Percentiles rank a stretch among this genome's conserved stretches.
Conservation (phyloP, 2,888 invertebrate species). For the Phlogophora meticulosa region DNA sequence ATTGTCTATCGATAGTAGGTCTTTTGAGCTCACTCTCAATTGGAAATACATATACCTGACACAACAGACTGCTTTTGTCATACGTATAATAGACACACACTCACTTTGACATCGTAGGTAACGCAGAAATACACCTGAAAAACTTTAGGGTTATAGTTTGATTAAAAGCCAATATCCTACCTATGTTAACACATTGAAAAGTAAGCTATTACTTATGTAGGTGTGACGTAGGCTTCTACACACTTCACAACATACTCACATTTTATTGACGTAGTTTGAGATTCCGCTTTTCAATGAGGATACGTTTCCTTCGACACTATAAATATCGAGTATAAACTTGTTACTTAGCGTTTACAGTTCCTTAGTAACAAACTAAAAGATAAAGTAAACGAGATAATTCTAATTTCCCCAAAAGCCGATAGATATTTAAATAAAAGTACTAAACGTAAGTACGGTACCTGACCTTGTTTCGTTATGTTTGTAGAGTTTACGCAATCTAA, state of each 20-base stretch:
- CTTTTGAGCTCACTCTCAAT: constrained; percentile 40
- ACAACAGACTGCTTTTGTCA: constrained; percentile 48
- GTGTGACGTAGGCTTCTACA: too few species aligned
- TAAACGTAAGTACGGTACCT: constrained; percentile 25
- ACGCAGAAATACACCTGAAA: constrained; percentile 18
- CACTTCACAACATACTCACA: background rate
- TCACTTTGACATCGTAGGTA: constrained; percentile 26
- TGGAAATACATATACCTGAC: constrained; percentile 8
- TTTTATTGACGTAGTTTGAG: background rate
- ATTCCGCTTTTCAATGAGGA: background rate
- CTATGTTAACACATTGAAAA: background rate
- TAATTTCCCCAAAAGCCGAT: constrained; percentile 23
- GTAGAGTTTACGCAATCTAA: constrained; percentile 56
- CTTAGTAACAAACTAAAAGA: constrained; percentile 19
- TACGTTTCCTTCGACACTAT: background rate
- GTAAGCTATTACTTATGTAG: background rate
- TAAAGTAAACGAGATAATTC: constrained; percentile 20
- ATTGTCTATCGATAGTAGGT: constrained; percentile 43
- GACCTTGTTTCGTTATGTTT: constrained; percentile 55
- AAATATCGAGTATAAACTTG: background rate
- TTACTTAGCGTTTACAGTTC: background rate
- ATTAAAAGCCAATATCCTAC: background rate
- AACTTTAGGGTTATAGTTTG: constrained; percentile 7
- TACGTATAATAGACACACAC: constrained; percentile 28
- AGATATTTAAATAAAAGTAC: constrained; percentile 37